Evolutionary conservation across 2,888 invertebrate genomes (phyloP).

Genomic region (Mesorhabditis belari): DNA sequence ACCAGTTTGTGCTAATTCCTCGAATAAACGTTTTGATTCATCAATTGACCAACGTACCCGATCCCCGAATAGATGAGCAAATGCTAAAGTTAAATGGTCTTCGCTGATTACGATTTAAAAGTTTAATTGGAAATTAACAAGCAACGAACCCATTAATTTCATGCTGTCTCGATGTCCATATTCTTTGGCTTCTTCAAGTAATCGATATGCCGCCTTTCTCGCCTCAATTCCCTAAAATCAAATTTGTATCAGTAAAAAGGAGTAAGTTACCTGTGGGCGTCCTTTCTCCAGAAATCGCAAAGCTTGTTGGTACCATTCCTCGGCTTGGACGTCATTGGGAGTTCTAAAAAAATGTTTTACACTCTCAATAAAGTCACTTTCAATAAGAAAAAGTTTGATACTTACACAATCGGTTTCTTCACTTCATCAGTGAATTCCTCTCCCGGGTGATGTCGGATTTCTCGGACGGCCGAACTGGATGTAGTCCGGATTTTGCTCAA

Average conservation of each 20-base stretch:
- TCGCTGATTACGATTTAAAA: not conserved
- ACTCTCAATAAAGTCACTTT: too few relatives aligned
- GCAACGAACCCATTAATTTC: slow-evolving; percentile 67
- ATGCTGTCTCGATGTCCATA: slow-evolving; percentile 74
- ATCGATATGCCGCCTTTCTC: slow-evolving; percentile 63
- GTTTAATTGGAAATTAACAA: not conserved
- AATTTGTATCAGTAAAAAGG: too few relatives aligned
- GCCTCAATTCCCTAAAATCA: slow-evolving; percentile 16
- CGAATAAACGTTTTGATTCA: slow-evolving; percentile 71
- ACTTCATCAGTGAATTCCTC: not conserved
- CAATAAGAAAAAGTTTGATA: too few relatives aligned
- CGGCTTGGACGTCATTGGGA: not conserved
- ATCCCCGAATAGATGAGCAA: slow-evolving; percentile 80
- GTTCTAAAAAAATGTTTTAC: not conserved
- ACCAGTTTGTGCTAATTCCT: slow-evolving; percentile 56
- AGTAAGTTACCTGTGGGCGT: slow-evolving; percentile 11
- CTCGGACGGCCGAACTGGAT: not conserved
- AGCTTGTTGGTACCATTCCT: slow-evolving; percentile 11
- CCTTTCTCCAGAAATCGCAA: slow-evolving; percentile 17
- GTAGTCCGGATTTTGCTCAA: not conserved
- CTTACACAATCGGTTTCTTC: not conserved
- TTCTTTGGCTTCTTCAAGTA: slow-evolving; percentile 73
- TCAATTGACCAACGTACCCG: slow-evolving; percentile 71
- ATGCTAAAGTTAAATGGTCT: slow-evolving; percentile 53
- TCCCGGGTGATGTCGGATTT: too few relatives aligned